These are phyloP conservation scores for Botia kubotai DNA, from an alignment of 2,797 vertebrate species.

Conservation along the genomic window DNA sequence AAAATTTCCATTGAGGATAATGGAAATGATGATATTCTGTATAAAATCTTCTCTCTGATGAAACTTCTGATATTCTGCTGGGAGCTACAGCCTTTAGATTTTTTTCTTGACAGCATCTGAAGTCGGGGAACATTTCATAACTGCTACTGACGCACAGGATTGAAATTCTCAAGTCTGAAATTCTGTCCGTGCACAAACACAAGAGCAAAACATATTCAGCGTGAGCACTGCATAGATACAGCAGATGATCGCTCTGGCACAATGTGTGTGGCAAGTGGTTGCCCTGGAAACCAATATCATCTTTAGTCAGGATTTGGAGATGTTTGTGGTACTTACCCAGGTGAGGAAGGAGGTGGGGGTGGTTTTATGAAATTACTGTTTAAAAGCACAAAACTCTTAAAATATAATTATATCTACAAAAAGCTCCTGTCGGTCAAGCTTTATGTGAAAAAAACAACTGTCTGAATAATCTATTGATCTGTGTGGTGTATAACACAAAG, in stretches of 20 bases:
- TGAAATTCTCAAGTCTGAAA: constrained; percentile 41
- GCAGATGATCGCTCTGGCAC: constrained; percentile 38
- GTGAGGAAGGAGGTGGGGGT: constrained; percentile 48
- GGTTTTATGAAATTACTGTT: constrained; percentile 48
- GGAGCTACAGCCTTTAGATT: background rate
- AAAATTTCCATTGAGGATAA: background rate
- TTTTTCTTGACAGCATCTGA: constrained; percentile 35
- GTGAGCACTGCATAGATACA: constrained; percentile 42
- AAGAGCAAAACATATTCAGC: constrained; percentile 39
- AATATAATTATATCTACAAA: constrained; percentile 46
- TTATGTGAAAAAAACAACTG: background rate
- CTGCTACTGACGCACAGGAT: constrained; percentile 61
- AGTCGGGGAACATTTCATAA: constrained; percentile 44
- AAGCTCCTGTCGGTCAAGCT: constrained; percentile 3
- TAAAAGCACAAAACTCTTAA: constrained; percentile 38
- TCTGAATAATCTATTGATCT: constrained; percentile 17
- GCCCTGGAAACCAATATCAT: constrained; percentile 63
- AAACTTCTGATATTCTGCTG: background rate
- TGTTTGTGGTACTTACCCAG: constrained; percentile 55
- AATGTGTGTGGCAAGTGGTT: constrained; percentile 54
- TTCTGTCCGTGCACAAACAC: constrained; percentile 22
- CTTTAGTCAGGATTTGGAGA: constrained; percentile 58
- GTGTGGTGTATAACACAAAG: background rate
- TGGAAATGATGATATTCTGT: background rate
- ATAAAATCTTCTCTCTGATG: background rate